Conservation (phyloP, 2,888 invertebrate genomes). For the Cremastobaeus sp. region DNA sequence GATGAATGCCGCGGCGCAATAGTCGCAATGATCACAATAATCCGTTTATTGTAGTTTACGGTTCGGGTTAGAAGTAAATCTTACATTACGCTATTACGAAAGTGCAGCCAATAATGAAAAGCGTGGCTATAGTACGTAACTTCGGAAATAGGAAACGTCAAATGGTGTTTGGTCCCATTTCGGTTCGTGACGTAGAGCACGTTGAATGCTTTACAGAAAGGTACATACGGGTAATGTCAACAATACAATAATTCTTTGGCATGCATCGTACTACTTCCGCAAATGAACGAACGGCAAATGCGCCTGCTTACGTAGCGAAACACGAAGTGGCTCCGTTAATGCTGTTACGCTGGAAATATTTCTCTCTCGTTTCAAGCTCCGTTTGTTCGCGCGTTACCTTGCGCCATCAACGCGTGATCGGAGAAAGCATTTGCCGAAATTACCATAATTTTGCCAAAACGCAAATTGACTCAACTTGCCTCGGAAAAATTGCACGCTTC, state of each 20-base stretch:
- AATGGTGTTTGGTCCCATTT: constrained; percentile 41
- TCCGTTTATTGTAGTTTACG: too few relatives aligned
- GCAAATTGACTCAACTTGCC: constrained; percentile 23
- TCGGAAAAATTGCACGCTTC: constrained; percentile 13
- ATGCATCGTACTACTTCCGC: constrained; percentile 44
- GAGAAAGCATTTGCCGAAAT: constrained; percentile 24
- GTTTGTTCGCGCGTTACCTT: constrained; percentile 30
- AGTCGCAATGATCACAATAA: too few relatives aligned
- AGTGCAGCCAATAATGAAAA: background rate
- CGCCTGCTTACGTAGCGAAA: constrained; percentile 56
- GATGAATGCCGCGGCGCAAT: too few relatives aligned
- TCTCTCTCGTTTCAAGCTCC: constrained; percentile 36
- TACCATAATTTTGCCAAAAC: constrained; percentile 48
- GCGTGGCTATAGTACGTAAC: background rate
- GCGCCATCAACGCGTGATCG: constrained; percentile 33
- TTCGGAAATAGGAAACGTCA: constrained; percentile 18
- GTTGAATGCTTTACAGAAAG: constrained; percentile 45
- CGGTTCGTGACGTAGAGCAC: constrained; percentile 54
- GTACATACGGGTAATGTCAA: constrained; percentile 55
- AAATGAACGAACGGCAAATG: constrained; percentile 51
- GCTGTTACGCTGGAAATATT: constrained; percentile 48
- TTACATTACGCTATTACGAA: too few relatives aligned
- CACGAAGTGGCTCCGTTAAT: constrained; percentile 51
- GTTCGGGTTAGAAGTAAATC: too few relatives aligned
- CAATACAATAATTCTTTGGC: constrained; percentile 55